A percentile compares a stretch with the other conserved stretches of the same genome.
Conservation (phyloP, 2,888 invertebrate species). For the Entomobrya multifasciata region DNA sequence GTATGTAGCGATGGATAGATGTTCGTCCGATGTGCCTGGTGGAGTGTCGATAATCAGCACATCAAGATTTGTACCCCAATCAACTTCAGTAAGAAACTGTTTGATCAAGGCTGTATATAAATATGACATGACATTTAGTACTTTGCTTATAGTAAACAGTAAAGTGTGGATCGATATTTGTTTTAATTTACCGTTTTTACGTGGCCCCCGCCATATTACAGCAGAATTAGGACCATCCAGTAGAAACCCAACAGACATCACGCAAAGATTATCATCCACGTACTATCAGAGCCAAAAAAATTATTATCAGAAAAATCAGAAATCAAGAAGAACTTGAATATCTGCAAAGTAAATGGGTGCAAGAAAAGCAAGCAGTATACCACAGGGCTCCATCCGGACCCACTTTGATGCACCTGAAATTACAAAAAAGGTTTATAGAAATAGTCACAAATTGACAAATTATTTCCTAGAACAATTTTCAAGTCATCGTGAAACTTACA, state of each 20-base stretch:
- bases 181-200: slow-evolving; percentile 97
- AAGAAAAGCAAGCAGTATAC: slow-evolving; percentile 85
- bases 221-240: slow-evolving; percentile 94
- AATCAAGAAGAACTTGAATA: no score
- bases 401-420: slow-evolving; percentile 92
- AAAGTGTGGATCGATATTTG: no score
- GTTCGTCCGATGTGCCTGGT: slow-evolving; percentile 98
- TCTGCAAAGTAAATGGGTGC: no score
- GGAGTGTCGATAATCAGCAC: slow-evolving; percentile 96
- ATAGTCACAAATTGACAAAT: slow-evolving; percentile 81
- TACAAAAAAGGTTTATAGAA: neutral
- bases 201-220: slow-evolving; percentile 99
- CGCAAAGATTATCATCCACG: slow-evolving; percentile 94
- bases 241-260: slow-evolving; percentile 98
- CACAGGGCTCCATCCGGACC: slow-evolving; percentile 98
- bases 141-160: no score
- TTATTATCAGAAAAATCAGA: no score
- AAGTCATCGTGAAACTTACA: no score
- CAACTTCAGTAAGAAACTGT: slow-evolving; percentile 96
- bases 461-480: no score
- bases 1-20: slow-evolving; percentile 91
- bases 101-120: slow-evolving; percentile 96
- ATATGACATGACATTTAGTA: no score
- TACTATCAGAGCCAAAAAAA: no score
- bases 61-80: slow-evolving; percentile 93